Evolutionary conservation across 1,140 invertebrate genomes (phyloP).

Genomic region (Gonatopus flavifemur): DNA sequence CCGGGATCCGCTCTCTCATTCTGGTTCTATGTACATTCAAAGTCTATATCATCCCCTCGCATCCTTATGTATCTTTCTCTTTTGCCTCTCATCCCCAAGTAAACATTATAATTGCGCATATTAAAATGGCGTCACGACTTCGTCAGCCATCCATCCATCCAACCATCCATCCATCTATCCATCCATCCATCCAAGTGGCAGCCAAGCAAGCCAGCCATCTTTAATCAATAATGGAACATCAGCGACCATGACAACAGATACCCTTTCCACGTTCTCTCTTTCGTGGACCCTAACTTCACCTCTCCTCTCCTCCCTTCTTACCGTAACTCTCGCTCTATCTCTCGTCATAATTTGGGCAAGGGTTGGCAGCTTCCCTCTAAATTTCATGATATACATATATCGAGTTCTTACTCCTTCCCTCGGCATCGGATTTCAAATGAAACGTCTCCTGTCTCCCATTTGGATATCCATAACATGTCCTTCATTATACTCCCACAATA

Average conservation of each 20-base stretch:
- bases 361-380: conserved; percentile 43
- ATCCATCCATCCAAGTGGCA: conserved; percentile 32
- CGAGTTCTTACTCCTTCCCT: no score
- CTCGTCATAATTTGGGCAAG: no score
- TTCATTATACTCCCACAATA: no score
- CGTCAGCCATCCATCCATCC: conserved; percentile 8
- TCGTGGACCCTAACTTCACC: conserved; percentile 37
- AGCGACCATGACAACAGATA: conserved; percentile 59
- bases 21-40: no score
- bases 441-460: no score
- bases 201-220: conserved; percentile 53
- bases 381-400: no score
- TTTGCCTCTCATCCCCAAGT: conserved; percentile 14
- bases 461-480: no score
- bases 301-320: not conserved
- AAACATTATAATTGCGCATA: conserved; percentile 58
- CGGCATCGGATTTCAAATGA: no score
- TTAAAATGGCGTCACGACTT: conserved; percentile 54
- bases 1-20: conserved; percentile 1
- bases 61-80: not conserved
- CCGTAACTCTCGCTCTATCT: conserved; percentile 7
- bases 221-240: conserved; percentile 60
- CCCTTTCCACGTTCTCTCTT: conserved; percentile 51
- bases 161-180: conserved; percentile 23
- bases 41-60: conserved; percentile 6